Conservation (phyloP, 2,797 vertebrate genomes). For the Mycteria americana region DNA sequence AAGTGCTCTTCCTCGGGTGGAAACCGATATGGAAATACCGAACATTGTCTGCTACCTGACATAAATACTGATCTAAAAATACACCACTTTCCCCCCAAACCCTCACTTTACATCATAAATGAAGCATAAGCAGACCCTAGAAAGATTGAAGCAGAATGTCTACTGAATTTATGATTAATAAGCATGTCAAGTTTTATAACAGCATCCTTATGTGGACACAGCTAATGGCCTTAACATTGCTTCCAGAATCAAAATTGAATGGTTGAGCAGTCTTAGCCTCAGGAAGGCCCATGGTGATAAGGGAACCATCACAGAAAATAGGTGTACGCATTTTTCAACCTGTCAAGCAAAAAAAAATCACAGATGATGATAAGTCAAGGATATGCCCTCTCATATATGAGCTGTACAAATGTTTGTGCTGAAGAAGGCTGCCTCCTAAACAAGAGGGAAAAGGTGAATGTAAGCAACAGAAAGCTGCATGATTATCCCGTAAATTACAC, state of each 20-base stretch:
- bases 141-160: slow-evolving; percentile 12
- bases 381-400: slow-evolving; percentile 22
- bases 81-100: background rate
- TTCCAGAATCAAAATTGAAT: slow-evolving; percentile 50
- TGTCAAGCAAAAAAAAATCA: slow-evolving; percentile 38
- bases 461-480: background rate
- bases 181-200: slow-evolving; percentile 47
- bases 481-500: slow-evolving; percentile 13
- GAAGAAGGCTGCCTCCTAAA: slow-evolving; percentile 8
- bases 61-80: slow-evolving; percentile 18
- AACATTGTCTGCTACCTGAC: background rate
- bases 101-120: slow-evolving; percentile 1
- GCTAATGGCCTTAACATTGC: slow-evolving; percentile 45
- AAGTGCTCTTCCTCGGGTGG: background rate
- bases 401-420: background rate
- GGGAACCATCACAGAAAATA: slow-evolving; percentile 40
- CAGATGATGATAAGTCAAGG: slow-evolving; percentile 37
- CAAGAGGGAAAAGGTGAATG: slow-evolving; percentile 8
- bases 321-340: slow-evolving; percentile 36
- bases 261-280: slow-evolving; percentile 40
- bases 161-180: slow-evolving; percentile 62
- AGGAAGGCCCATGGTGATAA: slow-evolving; percentile 6
- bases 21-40: background rate
- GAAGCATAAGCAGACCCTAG: slow-evolving; percentile 36
- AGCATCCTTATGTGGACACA: slow-evolving; percentile 39